Conservation (phyloP, 2,113 vertebrate genomes). For the Cyprinodon tularosa region DNA sequence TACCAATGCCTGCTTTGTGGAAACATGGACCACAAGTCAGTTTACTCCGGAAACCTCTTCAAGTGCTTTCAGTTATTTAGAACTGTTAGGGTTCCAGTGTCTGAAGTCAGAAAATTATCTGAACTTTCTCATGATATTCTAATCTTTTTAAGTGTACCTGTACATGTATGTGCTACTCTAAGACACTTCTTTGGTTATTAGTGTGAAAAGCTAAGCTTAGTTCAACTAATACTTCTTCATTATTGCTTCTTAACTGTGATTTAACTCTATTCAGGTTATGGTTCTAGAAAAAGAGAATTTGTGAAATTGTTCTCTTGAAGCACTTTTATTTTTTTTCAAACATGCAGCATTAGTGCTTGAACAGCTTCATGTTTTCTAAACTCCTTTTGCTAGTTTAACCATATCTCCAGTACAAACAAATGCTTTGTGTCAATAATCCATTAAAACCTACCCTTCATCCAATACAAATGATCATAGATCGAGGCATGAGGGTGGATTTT, state of each 20-base stretch:
- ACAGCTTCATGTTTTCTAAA: not conserved
- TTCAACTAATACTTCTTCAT: not conserved
- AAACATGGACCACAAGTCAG: no score
- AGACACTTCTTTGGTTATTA: not conserved
- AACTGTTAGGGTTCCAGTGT: not conserved
- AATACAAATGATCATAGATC: not conserved
- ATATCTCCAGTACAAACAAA: constrained; percentile 35
- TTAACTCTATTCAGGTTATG: constrained; percentile 17
- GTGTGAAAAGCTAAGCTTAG: constrained; percentile 28
- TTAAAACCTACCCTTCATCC: not conserved
- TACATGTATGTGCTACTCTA: constrained; percentile 1
- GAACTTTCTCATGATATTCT: not conserved
- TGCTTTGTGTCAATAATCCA: constrained; percentile 25
- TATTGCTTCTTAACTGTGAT: not conserved
- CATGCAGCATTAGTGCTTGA: constrained; percentile 20
- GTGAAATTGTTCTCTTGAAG: not conserved
- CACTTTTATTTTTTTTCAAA: constrained; percentile 28
- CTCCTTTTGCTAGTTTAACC: constrained; percentile 11
- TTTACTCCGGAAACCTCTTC: no score
- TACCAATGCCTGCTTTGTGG: no score
- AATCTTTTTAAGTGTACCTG: not conserved
- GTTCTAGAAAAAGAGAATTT: not conserved
- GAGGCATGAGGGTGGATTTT: not conserved
- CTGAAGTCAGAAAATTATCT: not conserved
- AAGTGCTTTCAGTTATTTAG: no score